Conservation (phyloP, 2,113 vertebrate species). For the Sinocyclocheilus rhinocerous region DNA sequence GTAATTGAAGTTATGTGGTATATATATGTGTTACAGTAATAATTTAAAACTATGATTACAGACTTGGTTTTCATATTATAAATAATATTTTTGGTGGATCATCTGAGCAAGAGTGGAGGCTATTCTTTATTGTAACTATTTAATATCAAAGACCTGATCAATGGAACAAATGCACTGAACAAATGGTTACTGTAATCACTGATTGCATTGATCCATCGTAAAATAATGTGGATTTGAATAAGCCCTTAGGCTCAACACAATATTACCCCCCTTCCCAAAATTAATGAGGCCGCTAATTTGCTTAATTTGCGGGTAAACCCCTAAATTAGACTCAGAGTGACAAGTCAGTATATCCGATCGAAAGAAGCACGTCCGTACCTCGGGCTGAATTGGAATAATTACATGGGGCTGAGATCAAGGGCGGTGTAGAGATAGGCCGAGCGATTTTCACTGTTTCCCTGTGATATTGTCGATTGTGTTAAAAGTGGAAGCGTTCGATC, state of each 20-base stretch:
- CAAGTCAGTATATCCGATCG: slow-evolving; percentile 32
- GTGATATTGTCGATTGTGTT: slow-evolving; percentile 57
- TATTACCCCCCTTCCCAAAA: slow-evolving; percentile 72
- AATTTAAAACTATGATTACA: no score
- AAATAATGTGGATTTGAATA: slow-evolving; percentile 69
- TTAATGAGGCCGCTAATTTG: slow-evolving; percentile 76
- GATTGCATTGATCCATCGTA: slow-evolving; percentile 60
- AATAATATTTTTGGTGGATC: no score
- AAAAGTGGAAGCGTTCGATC: slow-evolving; percentile 65
- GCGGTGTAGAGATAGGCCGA: slow-evolving; percentile 40
- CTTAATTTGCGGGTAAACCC: slow-evolving; percentile 71
- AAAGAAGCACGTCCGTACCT: slow-evolving; percentile 67
- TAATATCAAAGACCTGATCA: slow-evolving; percentile 25
- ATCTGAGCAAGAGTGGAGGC: no score
- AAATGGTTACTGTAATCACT: slow-evolving; percentile 48
- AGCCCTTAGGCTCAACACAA: slow-evolving; percentile 66
- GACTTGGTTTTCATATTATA: no score
- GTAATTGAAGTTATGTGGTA: no score
- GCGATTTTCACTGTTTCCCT: slow-evolving; percentile 61
- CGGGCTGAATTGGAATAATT: slow-evolving; percentile 72
- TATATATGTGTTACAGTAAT: no score
- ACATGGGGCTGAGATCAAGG: slow-evolving; percentile 69
- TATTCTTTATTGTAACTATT: no score
- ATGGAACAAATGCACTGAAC: slow-evolving; percentile 32
- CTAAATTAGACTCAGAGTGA: slow-evolving; percentile 61